Percentiles rank a stretch among this genome's conserved stretches.
These are phyloP conservation scores for Slavum lentiscoides DNA, from an alignment of 2,888 invertebrate genomes.

Conservation along the genomic window DNA sequence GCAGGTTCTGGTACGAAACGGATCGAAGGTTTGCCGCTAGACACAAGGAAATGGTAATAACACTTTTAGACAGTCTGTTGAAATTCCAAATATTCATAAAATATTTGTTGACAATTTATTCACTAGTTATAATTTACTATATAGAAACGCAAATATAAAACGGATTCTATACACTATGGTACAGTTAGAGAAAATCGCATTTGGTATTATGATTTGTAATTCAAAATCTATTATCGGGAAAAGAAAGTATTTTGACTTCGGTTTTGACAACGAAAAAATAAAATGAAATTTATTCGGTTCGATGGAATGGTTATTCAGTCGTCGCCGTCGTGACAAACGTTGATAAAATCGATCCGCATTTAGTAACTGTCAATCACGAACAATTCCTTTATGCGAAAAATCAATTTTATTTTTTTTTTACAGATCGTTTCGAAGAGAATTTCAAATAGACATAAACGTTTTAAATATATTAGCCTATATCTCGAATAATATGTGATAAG, in stretches of 20 bases:
- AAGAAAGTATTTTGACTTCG: conserved; percentile 1
- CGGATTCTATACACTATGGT: not conserved
- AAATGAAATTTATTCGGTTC: conserved; percentile 20
- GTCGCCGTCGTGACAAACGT: not conserved
- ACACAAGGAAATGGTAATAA: not conserved
- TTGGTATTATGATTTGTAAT: not conserved
- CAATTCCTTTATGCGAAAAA: conserved; percentile 21
- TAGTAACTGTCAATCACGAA: conserved; percentile 6
- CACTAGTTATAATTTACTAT: not conserved
- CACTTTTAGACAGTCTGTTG: not conserved
- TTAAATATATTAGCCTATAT: not conserved
- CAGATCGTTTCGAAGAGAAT: not conserved
- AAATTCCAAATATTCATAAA: not conserved
- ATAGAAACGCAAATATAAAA: not conserved
- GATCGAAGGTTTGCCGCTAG: conserved; percentile 1
- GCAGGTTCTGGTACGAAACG: conserved; percentile 14
- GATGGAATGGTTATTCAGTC: conserved; percentile 27
- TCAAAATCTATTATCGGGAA: conserved; percentile 13
- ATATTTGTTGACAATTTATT: conserved; percentile 3
- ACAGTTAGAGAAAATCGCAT: conserved; percentile 16
- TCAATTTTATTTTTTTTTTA: conserved; percentile 6
- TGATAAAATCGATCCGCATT: not conserved
- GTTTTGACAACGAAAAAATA: conserved; percentile 11
- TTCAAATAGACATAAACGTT: too few species aligned
- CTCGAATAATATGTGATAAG: too few species aligned